Conservation (phyloP, 2,888 invertebrate species). For the Agriopis marginaria region DNA sequence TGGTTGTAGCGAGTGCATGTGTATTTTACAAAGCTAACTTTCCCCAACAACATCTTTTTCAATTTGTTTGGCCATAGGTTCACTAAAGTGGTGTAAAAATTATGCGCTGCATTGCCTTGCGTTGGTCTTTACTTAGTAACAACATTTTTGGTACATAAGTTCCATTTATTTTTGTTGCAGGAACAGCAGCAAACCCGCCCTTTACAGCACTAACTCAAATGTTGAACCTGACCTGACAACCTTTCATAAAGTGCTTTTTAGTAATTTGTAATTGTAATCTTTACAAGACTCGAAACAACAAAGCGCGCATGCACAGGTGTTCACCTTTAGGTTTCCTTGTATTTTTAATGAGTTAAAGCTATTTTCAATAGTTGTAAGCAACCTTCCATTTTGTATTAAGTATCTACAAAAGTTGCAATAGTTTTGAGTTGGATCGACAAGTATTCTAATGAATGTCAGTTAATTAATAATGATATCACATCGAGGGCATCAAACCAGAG, state of each 20-base stretch:
- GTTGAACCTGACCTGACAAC: slow-evolving; percentile 89
- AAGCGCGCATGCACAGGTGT: not conserved
- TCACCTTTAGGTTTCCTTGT: not conserved
- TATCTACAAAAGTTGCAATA: not conserved
- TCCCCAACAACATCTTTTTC: too few relatives aligned
- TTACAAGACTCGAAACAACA: not conserved
- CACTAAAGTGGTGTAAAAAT: too few relatives aligned
- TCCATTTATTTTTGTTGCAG: slow-evolving; percentile 73
- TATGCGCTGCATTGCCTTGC: not conserved
- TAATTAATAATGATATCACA: not conserved
- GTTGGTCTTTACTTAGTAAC: too few relatives aligned
- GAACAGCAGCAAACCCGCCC: slow-evolving; percentile 68
- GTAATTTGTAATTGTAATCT: slow-evolving; percentile 52
- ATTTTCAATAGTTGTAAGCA: not conserved
- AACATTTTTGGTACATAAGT: too few relatives aligned
- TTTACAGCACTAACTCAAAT: slow-evolving; percentile 84
- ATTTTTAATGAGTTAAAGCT: not conserved
- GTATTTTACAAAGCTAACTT: too few relatives aligned
- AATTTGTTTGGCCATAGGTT: too few relatives aligned
- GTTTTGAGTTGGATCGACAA: not conserved
- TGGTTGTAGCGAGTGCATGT: too few relatives aligned
- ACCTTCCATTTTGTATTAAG: not conserved
- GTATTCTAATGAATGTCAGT: not conserved
- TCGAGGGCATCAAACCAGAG: too few relatives aligned
- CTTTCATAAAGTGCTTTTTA: slow-evolving; percentile 90